Evolutionary conservation across 2,888 invertebrate genomes (phyloP).

Genomic region (Nebria brevicollis): DNA sequence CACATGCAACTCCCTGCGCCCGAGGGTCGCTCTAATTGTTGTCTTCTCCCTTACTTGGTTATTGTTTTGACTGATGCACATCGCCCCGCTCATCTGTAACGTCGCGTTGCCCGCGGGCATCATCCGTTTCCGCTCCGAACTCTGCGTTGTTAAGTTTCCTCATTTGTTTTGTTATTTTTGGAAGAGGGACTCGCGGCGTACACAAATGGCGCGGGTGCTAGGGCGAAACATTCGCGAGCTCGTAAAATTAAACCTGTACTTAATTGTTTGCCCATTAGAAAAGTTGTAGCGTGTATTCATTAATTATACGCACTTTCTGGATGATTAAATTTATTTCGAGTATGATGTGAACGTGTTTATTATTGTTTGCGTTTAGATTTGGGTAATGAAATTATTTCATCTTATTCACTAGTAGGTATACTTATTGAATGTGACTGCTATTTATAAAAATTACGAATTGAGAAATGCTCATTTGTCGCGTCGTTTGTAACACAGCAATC

Average conservation of each 20-base stretch:
- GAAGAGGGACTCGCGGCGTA: not conserved
- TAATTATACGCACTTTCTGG: slow-evolving; percentile 13
- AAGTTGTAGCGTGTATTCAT: slow-evolving; percentile 9
- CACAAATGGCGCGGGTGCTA: not conserved
- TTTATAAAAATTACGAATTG: not conserved
- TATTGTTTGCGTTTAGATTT: not conserved
- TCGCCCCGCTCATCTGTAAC: slow-evolving; percentile 3
- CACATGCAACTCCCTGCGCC: not conserved
- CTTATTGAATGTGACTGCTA: no score
- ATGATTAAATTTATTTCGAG: slow-evolving; percentile 19
- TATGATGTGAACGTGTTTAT: slow-evolving; percentile 18
- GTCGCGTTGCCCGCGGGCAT: slow-evolving; percentile 2
- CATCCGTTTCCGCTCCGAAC: slow-evolving; percentile 21
- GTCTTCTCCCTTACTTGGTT: slow-evolving; percentile 7
- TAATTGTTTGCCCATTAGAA: slow-evolving; percentile 17
- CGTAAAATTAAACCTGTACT: slow-evolving; percentile 11
- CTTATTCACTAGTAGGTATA: no score
- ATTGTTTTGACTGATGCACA: slow-evolving; percentile 18
- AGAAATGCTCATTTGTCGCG: not conserved
- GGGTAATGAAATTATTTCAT: not conserved
- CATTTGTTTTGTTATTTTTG: slow-evolving; percentile 46
- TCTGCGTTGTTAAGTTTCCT: slow-evolving; percentile 25
- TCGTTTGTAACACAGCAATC: not conserved
- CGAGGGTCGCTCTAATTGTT: slow-evolving; percentile 3
- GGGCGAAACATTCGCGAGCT: slow-evolving; percentile 7